Percentiles rank a stretch among this genome's conserved stretches.
phyloP scores from a whole-genome alignment of 2,113 vertebrate genomes.

The Burhinus oedicnemus region DNA sequence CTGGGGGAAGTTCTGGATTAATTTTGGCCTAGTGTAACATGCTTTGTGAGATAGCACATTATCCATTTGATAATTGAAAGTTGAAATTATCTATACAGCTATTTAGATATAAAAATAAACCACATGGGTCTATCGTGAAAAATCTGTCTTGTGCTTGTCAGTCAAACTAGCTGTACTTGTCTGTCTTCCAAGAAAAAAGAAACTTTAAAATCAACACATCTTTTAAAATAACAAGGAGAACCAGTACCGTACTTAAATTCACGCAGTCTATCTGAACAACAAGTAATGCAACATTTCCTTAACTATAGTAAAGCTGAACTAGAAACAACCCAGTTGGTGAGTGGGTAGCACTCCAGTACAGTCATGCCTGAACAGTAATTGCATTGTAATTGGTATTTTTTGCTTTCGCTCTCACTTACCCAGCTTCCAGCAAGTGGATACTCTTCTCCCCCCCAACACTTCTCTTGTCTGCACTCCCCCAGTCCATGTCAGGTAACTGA shows the following conservation, averaged over 20 bases:
- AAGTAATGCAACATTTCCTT: constrained; percentile 14
- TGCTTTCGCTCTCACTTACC: not conserved
- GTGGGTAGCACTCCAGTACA: constrained; percentile 39
- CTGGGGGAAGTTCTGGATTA: not conserved
- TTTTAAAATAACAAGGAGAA: constrained; percentile 23
- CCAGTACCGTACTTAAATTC: not conserved
- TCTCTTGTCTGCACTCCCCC: too few relatives aligned
- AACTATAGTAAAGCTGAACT: constrained; percentile 7
- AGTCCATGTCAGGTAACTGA: too few relatives aligned
- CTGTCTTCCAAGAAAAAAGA: not conserved
- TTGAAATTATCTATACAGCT: not conserved
- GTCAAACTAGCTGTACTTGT: not conserved
- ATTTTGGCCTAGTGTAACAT: not conserved
- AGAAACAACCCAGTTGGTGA: constrained; percentile 44
- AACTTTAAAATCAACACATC: not conserved
- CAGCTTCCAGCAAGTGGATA: not conserved
- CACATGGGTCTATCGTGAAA: not conserved
- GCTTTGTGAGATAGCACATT: too few relatives aligned
- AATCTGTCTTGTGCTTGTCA: not conserved
- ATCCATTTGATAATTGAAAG: too few relatives aligned
- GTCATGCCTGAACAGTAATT: constrained; percentile 36
- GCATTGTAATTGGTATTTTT: constrained; percentile 23
- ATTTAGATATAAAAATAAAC: not conserved
- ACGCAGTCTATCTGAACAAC: not conserved
- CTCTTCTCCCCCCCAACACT: not conserved